Evolutionary conservation across 1,140 invertebrate genomes (phyloP).

Genomic region (Drosophila ogumai): DNA sequence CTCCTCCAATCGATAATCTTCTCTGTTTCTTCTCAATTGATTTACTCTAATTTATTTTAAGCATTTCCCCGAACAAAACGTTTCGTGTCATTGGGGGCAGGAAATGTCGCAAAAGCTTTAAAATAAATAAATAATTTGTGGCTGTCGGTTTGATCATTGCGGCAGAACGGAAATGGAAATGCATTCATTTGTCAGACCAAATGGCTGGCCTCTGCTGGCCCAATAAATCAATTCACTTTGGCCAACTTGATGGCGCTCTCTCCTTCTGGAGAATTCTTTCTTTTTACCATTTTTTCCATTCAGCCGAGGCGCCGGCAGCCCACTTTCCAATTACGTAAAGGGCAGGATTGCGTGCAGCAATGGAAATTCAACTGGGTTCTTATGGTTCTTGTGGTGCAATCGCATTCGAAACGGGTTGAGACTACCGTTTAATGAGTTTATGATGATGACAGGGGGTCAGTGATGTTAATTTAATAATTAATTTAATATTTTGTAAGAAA

Average conservation of each 20-base stretch:
- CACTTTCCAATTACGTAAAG: slow-evolving; percentile 80
- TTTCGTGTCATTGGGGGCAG: slow-evolving; percentile 42
- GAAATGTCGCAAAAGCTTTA: slow-evolving; percentile 53
- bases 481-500: too few species aligned
- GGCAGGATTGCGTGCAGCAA: slow-evolving; percentile 63
- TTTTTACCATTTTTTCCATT: not conserved
- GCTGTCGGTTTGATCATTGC: slow-evolving; percentile 54
- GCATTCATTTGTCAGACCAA: slow-evolving; percentile 71
- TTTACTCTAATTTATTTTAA: slow-evolving; percentile 40
- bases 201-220: slow-evolving; percentile 24
- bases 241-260: slow-evolving; percentile 20
- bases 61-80: slow-evolving; percentile 38
- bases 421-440: slow-evolving; percentile 64
- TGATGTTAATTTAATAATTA: not conserved
- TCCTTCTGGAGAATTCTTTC: slow-evolving; percentile 18
- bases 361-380: slow-evolving; percentile 45
- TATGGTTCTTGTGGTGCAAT: slow-evolving; percentile 17
- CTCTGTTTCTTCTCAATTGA: slow-evolving; percentile 29
- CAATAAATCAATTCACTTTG: slow-evolving; percentile 73
- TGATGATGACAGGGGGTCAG: slow-evolving; percentile 33
- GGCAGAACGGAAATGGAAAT: slow-evolving; percentile 62
- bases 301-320: slow-evolving; percentile 13
- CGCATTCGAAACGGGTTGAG: slow-evolving; percentile 13
- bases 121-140: slow-evolving; percentile 36
- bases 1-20: slow-evolving; percentile 25